A percentile compares a stretch with the other conserved stretches of the same genome.
Conservation (phyloP, 2,888 invertebrate species). For the Pterobdella sp. region DNA sequence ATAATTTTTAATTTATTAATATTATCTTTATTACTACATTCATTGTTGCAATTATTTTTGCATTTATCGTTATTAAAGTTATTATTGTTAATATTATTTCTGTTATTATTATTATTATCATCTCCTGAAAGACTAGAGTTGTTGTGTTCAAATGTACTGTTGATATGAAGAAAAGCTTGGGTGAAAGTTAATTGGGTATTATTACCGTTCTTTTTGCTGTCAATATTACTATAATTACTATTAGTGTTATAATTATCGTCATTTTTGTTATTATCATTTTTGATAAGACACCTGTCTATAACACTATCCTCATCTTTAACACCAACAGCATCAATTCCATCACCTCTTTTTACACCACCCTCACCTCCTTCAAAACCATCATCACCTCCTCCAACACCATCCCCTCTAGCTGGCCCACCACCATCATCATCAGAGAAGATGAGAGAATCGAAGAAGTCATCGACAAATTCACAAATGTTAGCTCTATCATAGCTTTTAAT, state of each 20-base stretch:
- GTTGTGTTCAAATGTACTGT: neutral
- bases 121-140: neutral
- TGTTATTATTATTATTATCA: neutral
- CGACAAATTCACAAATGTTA: neutral
- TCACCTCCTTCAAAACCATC: neutral
- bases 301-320: neutral
- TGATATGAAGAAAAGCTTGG: conserved; percentile 29
- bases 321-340: neutral
- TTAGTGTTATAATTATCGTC: conserved; percentile 17
- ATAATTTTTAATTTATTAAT: too few relatives aligned
- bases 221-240: conserved; percentile 5
- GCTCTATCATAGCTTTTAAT: too few relatives aligned
- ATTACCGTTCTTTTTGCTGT: conserved; percentile 3
- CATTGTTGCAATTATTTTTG: too few relatives aligned
- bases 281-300: neutral
- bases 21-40: too few relatives aligned
- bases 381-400: neutral
- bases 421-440: conserved; percentile 1
- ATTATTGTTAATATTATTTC: neutral
- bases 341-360: neutral
- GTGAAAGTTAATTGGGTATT: conserved; percentile 32
- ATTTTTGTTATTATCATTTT: neutral
- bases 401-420: conserved; percentile 5
- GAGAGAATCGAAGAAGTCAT: neutral
- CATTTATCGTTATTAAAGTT: neutral